A percentile compares a stretch with the other conserved stretches of the same genome.
These are phyloP conservation scores for Leptoclinus maculatus DNA, from an alignment of 2,797 vertebrate species.

Conservation along the genomic window DNA sequence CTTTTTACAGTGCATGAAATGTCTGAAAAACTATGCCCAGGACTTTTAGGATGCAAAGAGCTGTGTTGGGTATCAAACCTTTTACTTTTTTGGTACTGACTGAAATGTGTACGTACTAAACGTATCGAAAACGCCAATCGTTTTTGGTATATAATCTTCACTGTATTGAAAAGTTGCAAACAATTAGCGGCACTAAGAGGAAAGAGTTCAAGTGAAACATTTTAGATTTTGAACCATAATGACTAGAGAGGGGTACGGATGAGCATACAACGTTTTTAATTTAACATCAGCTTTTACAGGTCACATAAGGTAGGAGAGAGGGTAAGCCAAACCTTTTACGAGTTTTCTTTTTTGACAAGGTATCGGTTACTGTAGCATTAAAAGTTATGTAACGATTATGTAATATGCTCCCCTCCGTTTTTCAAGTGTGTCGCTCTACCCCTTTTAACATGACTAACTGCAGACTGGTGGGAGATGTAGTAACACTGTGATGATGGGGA, in stretches of 20 bases:
- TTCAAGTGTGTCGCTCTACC: conserved; percentile 15
- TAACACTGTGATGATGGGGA: conserved; percentile 36
- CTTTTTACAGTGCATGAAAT: neutral
- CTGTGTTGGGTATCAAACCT: neutral
- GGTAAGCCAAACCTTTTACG: neutral
- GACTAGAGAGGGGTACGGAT: neutral
- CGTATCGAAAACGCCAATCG: accelerated
- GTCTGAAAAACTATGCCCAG: neutral
- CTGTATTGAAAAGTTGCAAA: no score
- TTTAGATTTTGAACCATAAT: neutral
- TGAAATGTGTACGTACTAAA: neutral
- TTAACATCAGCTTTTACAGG: neutral
- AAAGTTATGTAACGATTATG: conserved; percentile 35
- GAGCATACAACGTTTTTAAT: neutral
- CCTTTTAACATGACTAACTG: conserved; percentile 33
- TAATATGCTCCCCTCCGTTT: conserved; percentile 30
- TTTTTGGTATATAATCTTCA: neutral
- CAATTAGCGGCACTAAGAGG: no score
- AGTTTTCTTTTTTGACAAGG: neutral
- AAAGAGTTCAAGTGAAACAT: no score
- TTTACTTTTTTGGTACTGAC: neutral
- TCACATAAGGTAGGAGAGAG: conserved; percentile 20
- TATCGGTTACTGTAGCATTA: neutral
- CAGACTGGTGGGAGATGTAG: conserved; percentile 23
- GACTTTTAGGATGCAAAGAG: neutral